These are phyloP conservation scores for Nycteola revayana DNA, from an alignment of 2,888 invertebrate genomes.

Conservation along the genomic window DNA sequence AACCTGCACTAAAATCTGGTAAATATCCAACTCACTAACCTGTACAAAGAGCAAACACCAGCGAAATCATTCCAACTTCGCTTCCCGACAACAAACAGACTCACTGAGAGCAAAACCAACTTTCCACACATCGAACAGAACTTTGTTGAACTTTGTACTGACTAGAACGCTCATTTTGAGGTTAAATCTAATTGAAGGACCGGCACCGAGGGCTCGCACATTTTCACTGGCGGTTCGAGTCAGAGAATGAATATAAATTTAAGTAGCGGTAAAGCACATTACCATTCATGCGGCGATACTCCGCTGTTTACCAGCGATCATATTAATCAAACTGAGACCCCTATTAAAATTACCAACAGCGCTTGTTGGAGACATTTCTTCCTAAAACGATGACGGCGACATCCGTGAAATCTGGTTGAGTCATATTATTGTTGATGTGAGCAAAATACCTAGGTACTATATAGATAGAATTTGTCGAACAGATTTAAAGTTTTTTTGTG, in stretches of 20 bases:
- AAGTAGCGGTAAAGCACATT: constrained; percentile 74
- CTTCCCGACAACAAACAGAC: constrained; percentile 51
- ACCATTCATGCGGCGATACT: constrained; percentile 62
- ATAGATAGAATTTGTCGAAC: too few species aligned
- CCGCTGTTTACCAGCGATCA: constrained; percentile 54
- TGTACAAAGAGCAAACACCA: constrained; percentile 58
- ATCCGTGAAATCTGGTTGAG: constrained; percentile 17
- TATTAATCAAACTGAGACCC: constrained; percentile 57
- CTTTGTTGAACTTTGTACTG: constrained; percentile 60
- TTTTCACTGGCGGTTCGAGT: constrained; percentile 69
- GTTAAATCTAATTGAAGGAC: constrained; percentile 67
- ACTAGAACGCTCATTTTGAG: constrained; percentile 71
- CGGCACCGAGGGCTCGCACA: constrained; percentile 64
- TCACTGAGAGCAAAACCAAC: constrained; percentile 52
- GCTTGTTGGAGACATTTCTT: constrained; percentile 24
- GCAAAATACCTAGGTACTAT: too few species aligned
- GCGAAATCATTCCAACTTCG: constrained; percentile 65
- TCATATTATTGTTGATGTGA: too few species aligned
- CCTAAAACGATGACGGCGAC: constrained; percentile 31
- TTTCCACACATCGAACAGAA: constrained; percentile 62
- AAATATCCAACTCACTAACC: constrained; percentile 47
- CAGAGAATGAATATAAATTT: constrained; percentile 75
- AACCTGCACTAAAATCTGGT: background rate
- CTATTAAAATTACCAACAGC: constrained; percentile 35
- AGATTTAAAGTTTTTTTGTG: too few species aligned